Percentiles rank a stretch among this genome's conserved stretches.
Conservation (phyloP, 2,113 vertebrate genomes). For the Propithecus coquereli region DNA sequence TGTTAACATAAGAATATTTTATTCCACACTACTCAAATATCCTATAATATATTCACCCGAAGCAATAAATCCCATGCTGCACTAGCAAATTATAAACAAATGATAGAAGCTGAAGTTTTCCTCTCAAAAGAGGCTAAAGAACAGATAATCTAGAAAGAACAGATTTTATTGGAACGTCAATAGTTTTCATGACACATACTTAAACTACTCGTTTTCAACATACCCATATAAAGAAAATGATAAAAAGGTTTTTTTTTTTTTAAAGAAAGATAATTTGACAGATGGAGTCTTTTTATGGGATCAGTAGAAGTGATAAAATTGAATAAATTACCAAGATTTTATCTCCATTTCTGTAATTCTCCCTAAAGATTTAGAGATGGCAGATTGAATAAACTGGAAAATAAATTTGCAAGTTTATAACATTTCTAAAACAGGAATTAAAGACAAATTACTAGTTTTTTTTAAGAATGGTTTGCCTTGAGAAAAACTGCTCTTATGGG, state of each 20-base stretch:
- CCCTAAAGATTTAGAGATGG: slow-evolving; percentile 74
- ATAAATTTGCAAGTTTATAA: slow-evolving; percentile 78
- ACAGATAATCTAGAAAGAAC: slow-evolving; percentile 74
- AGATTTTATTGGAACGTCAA: slow-evolving; percentile 74
- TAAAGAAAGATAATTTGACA: slow-evolving; percentile 77
- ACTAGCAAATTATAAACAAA: slow-evolving; percentile 67
- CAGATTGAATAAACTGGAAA: slow-evolving; percentile 75
- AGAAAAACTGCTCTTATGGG: slow-evolving; percentile 20
- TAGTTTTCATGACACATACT: slow-evolving; percentile 77
- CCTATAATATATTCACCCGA: slow-evolving; percentile 65
- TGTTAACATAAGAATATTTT: slow-evolving; percentile 70
- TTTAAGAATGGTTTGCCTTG: slow-evolving; percentile 31
- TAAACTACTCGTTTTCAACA: slow-evolving; percentile 67
- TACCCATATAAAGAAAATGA: slow-evolving; percentile 72
- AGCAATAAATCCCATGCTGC: slow-evolving; percentile 64
- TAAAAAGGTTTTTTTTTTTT: slow-evolving; percentile 62
- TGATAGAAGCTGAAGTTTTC: slow-evolving; percentile 60
- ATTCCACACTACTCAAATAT: slow-evolving; percentile 61
- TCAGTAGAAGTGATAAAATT: slow-evolving; percentile 77
- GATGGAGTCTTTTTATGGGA: slow-evolving; percentile 78
- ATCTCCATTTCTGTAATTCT: slow-evolving; percentile 74
- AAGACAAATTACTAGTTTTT: slow-evolving; percentile 50
- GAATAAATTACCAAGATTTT: slow-evolving; percentile 79
- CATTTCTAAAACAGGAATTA: slow-evolving; percentile 72
- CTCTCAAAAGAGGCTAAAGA: slow-evolving; percentile 67